Base-by-base conservation (phyloP, 1,140 invertebrate species). In the Metaphire vulgaris region DNA sequence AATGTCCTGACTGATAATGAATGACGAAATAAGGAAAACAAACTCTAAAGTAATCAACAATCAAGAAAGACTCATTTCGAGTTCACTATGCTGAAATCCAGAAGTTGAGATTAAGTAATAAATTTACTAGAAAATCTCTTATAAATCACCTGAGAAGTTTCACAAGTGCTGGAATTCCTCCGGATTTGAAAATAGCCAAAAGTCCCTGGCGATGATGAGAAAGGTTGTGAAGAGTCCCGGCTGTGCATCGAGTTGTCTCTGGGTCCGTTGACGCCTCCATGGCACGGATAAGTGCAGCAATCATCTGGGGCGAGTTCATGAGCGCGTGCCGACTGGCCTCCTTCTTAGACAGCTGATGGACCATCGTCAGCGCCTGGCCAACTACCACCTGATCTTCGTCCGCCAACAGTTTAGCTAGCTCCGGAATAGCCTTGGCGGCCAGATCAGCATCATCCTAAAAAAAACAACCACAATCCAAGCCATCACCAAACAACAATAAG, bases 341-440 rank as follows among this genome's bases (percentile, higher is more conserved):
- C 86, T 99, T 99, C 89, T 98, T 99, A 0, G 95, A 97, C 75
- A 99, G 88, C 84, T 98, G 96, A 83, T 99, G 96, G 0, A 99
- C 96, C 93, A 98, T 97, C 94, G 98, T 98, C 69, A 95, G 95
- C 65, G 96, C 96, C 84, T 98, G 94, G 12, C 94, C 95, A 0
- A 98, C 96, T 2, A 98, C 94, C n/a, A 87, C 84, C 72, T 87
- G 82, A 79, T 98, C 95, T 88, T 99, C 97, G 87, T 99, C 95
- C 85, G 98, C 98, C 74, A 99, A 86, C n/a, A 99, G 89, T 85
- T 98, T 98, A 74, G 98, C 98, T 85, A 99, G 90, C 87, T 99
- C 96, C 0, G 97, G 97, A 84, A 99, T 97, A 74, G 97, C 96
- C 76, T 95, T 89, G 32, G 95, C 97, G n/a, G 97, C 96, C 77